Base-by-base conservation (phyloP, 2,888 invertebrate genomes). In the Seira sanloemensis region DNA sequence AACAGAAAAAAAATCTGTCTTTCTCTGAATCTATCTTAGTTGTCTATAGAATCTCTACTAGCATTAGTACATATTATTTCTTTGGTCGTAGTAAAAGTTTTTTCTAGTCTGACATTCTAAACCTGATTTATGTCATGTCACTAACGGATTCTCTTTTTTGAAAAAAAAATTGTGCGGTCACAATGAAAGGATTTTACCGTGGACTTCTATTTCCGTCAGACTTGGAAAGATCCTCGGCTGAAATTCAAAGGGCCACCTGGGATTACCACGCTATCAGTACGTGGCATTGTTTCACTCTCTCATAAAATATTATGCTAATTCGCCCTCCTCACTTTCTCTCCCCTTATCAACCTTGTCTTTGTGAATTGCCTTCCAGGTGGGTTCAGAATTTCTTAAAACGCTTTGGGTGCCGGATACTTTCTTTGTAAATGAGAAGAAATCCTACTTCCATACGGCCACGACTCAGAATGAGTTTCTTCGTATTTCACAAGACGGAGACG, bases 361-460 rank as follows among this genome's bases (percentile, higher is more conserved):
- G 23, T 68, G n/a, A n/a, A n/a, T n/a, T n/a, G n/a, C n/a, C n/a
- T 24, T 54, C 21, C 25, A 86, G 84, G 97, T 97, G 26, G 97
- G 97, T 90, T 97, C 97, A 86, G 97, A 97, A 92, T 97, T 97
- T 92, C 97, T 98, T 92, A 97, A 97, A 85, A 86, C 86, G 72
- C 98, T 99, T 92, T 99, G 99, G 99, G 98, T 99, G 90, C 99
- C 99, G 90, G 99, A 99, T 92, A 99, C 99, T 89, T 99, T 99
- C 93, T 99, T 99, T 93, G 99, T 99, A 27, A 99, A 99, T 92
- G 99, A 99, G 93, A 99, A 99, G 93, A 98, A 98, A 93, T 98
- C 99, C 90, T 99, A 99, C 94, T 98, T 99, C 93, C 99, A 99
- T 93, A 97, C 97, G 93, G 99, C 99, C 90, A 99, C 99, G 90